Base-by-base conservation (phyloP, 1,140 invertebrate genomes). In the Pantala flavescens region DNA sequence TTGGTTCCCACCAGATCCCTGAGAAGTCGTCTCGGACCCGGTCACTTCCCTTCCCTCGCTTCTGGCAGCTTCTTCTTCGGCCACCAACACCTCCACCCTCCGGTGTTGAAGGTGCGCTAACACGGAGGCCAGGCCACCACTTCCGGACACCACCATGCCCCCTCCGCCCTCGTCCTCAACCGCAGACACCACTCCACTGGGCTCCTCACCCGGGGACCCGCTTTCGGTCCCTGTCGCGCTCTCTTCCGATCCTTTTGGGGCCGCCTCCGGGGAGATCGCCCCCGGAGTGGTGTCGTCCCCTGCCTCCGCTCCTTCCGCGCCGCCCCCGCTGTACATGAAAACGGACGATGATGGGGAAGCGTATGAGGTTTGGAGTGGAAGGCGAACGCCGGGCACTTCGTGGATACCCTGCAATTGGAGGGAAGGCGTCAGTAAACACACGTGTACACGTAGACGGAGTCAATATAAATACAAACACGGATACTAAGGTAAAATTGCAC, bases 341-440 rank as follows among this genome's bases (percentile, higher is more conserved):
- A 63, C 49, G n/a, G 49, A 63, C 2, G 49, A 63, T 3, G 49
- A 63, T 12, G 49, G 49, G 5, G 49, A 63, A 21, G 49, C 49
- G 49, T 63, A 63, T 16, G 49, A 63, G 75, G 84, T 85, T 77
- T 85, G 84, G 77, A 85, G 78, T 43, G 85, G 84, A 78, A 86
- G 80, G 77, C 85, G 83, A 75, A 85, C 84, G 76, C 85, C 85
- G 75, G 84, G 84, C 77, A 85, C 84, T 79, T 85, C 85, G 77
- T 85, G 84, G 73, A 84, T 82, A 80, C 84, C 83, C 84, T 84
- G 79, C 71, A 81, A 82, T n/a, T n/a, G 12, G 49, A 63, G 12
- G 12, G 49, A 21, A 63, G 49, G 12, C 28, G 28, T 36, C 9
- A 36, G 9, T 36, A 36, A 36, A 36, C n/a, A n/a, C n/a, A n/a